Percentiles rank a stretch among this genome's conserved stretches.
These are phyloP conservation scores for Pseudolaguvia tuberculata DNA, from an alignment of 2,113 vertebrate genomes.

Conservation along the genomic window DNA sequence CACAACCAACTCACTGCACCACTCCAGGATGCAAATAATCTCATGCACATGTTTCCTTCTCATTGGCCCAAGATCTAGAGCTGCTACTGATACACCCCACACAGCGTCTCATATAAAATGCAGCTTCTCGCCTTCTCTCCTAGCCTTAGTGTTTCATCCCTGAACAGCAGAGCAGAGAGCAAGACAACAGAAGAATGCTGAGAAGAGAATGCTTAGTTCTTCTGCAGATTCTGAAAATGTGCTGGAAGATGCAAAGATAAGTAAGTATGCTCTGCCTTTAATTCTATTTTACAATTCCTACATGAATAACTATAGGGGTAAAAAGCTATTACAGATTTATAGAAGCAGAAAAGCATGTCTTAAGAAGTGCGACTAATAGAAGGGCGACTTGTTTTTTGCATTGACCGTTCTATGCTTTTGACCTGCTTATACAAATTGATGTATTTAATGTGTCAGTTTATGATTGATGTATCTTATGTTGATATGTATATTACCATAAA, in stretches of 20 bases:
- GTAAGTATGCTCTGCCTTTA: neutral
- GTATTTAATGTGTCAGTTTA: too few species aligned
- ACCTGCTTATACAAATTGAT: neutral
- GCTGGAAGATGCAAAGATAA: neutral
- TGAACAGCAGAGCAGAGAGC: constrained; percentile 25
- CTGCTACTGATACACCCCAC: constrained; percentile 48
- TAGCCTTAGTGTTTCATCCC: constrained; percentile 31
- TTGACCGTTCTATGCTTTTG: too few species aligned
- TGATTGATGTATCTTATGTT: neutral
- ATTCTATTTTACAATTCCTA: neutral
- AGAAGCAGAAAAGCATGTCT: neutral
- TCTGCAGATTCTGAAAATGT: neutral
- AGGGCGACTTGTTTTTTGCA: too few species aligned
- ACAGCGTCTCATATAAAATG: constrained; percentile 62
- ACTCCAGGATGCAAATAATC: constrained; percentile 75
- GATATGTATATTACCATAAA: neutral
- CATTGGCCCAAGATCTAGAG: constrained; percentile 60
- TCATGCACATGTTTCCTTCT: constrained; percentile 64
- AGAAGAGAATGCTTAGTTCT: constrained; percentile 11
- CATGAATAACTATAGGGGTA: too few species aligned
- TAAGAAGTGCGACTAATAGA: neutral
- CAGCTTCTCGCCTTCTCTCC: constrained; percentile 29
- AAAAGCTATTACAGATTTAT: neutral
- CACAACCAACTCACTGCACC: too few species aligned
- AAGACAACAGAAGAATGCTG: neutral